These are phyloP conservation scores for Boloria euphrosyne DNA, from an alignment of 2,888 invertebrate genomes.

Conservation along the genomic window DNA sequence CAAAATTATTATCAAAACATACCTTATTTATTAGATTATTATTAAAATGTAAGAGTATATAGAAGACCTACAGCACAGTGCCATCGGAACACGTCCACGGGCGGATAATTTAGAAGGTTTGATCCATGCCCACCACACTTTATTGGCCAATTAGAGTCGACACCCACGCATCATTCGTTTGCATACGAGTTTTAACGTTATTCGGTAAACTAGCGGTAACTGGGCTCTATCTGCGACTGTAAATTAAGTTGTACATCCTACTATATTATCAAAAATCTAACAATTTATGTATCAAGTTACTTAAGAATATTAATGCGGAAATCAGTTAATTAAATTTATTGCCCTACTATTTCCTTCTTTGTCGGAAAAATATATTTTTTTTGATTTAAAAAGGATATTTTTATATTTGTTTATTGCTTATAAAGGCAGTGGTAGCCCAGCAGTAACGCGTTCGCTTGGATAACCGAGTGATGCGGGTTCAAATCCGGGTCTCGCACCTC, in stretches of 20 bases:
- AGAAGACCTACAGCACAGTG: conserved; percentile 36
- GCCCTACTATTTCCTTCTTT: too few relatives aligned
- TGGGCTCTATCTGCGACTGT: conserved; percentile 7
- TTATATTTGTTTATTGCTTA: too few relatives aligned
- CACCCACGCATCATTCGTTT: conserved; percentile 58
- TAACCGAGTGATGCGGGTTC: too few relatives aligned
- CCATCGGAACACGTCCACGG: conserved; percentile 30
- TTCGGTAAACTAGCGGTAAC: conserved; percentile 14
- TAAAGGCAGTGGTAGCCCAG: too few relatives aligned
- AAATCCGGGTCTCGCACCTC: too few relatives aligned
- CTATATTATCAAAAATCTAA: too few relatives aligned
- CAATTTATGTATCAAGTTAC: too few relatives aligned
- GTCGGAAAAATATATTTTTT: too few relatives aligned
- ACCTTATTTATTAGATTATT: conserved; percentile 9
- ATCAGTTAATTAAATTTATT: too few relatives aligned
- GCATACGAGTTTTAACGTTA: conserved; percentile 46
- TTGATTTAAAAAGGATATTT: too few relatives aligned
- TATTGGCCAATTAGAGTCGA: conserved; percentile 59
- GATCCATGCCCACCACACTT: conserved; percentile 48
- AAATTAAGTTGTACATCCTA: background rate
- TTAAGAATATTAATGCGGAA: too few relatives aligned
- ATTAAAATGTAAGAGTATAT: conserved; percentile 22
- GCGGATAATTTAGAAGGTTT: conserved; percentile 37
- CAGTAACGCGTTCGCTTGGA: too few relatives aligned
- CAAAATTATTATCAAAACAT: conserved; percentile 15